phyloP scores from a whole-genome alignment of 2,113 vertebrate species.

The Aspidoscelis tigris region DNA sequence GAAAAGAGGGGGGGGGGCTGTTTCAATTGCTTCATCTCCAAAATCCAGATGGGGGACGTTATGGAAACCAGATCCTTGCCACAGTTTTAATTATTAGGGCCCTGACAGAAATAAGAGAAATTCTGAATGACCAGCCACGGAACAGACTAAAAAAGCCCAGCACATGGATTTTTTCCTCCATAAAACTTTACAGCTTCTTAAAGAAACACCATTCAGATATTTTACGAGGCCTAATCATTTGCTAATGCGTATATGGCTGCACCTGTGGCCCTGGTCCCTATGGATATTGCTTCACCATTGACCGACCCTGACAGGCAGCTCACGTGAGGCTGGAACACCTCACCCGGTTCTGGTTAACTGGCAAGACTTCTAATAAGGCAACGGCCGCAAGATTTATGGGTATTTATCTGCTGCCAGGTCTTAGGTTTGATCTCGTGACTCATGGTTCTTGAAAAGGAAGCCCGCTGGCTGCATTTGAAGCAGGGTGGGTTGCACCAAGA shows the following conservation, averaged over 20 bases:
- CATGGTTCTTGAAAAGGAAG: neutral
- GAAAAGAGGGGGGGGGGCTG: conserved; percentile 39
- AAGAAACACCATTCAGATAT: conserved; percentile 69
- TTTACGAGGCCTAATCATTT: conserved; percentile 69
- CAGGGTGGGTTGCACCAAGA: too few relatives aligned
- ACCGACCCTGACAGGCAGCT: conserved; percentile 42
- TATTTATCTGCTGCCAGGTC: conserved; percentile 44
- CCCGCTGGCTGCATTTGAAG: neutral
- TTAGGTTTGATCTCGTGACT: neutral
- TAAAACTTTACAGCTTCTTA: conserved; percentile 68
- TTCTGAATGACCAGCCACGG: conserved; percentile 66
- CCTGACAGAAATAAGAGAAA: conserved; percentile 70
- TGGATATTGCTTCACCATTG: conserved; percentile 58
- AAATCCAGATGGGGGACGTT: conserved; percentile 68
- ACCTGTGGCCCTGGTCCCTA: conserved; percentile 75
- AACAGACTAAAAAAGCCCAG: conserved; percentile 59
- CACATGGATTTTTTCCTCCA: conserved; percentile 64
- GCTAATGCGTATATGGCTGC: conserved; percentile 74
- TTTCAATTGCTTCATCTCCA: conserved; percentile 48
- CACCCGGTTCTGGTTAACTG: conserved; percentile 10
- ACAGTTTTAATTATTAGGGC: conserved; percentile 67
- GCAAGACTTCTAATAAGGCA: conserved; percentile 36
- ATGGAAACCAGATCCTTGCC: conserved; percentile 71
- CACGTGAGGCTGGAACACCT: conserved; percentile 29
- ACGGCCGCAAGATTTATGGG: conserved; percentile 44